Base-by-base conservation (phyloP, 2,888 invertebrate genomes). In the Diarsia mendica region DNA sequence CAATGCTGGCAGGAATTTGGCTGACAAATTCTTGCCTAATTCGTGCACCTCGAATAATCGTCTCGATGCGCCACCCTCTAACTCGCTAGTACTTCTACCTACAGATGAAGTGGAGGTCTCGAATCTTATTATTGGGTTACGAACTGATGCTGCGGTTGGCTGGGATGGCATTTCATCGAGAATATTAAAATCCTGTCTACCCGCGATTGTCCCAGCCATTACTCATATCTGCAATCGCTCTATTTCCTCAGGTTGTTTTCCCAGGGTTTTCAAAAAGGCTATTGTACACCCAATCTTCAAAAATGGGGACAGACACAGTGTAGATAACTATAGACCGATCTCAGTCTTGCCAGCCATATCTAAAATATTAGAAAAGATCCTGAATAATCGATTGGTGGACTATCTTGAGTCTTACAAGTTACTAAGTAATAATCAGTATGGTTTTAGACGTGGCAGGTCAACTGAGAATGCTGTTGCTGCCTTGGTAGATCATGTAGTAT, bases 131-230 rank as follows among this genome's bases (percentile, higher is more conserved):
- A 28, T 18, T 72, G 44, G 48, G 8, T 58, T 72, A 18, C 46
- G 60, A 58, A 60, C 18, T 8, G 66, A 72, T 49, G 67, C 66
- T 58, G 66, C 60, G 8, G 33, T 28, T n/a, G 72, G 72, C 44
- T 72, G 72, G 66, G 72, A 67, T 33, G 60, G 60, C n/a, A 72
- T 72, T 23, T 18, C 46, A 13, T n/a, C 33, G 48, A 70, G 39
- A 48, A 13, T 61, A 1, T 23, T 70, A 70, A 61, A 70, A 48
- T 55, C 23, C 20, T 61, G 63, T 51, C 10, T 61, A 18, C 51
- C 39, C n/a, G 15, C 61, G 10, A 33, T 63, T 49, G 63, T 63
- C 23, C 44, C 63, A n/a, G 39, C 39, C 28, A 64, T 71, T 9
- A 44, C 44, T 18, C 63, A 63, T 64, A 44, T 64, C 63, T 53